Evolutionary conservation across 2,888 invertebrate genomes (phyloP).

Genomic region (Lumbricus terrestris): DNA sequence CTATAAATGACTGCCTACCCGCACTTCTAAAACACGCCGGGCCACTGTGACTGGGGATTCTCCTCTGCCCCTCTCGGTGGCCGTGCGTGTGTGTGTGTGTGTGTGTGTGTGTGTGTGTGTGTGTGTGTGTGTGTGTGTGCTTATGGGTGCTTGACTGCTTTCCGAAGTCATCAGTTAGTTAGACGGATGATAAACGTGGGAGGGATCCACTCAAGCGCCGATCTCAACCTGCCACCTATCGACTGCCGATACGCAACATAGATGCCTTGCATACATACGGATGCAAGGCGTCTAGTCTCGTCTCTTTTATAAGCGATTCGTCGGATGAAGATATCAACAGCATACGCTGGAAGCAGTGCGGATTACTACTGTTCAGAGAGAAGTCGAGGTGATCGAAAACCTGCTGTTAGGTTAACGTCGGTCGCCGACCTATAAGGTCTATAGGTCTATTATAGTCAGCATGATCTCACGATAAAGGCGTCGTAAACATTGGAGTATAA

Average conservation of each 20-base stretch:
- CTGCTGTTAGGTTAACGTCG: background rate
- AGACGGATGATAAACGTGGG: constrained; percentile 3
- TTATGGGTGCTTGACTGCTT: too few relatives aligned
- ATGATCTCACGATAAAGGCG: too few relatives aligned
- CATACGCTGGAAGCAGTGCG: background rate
- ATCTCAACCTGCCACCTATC: background rate
- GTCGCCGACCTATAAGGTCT: background rate
- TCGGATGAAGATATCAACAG: background rate
- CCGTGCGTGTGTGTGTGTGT: too few relatives aligned
- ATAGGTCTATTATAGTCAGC: too few relatives aligned
- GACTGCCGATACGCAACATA: background rate
- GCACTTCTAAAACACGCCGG: too few relatives aligned
- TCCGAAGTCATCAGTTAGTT: background rate
- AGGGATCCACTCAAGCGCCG: background rate
- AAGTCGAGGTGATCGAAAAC: background rate
- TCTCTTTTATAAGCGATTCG: background rate
- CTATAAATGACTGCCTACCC: too few relatives aligned
- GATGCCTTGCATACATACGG: background rate
- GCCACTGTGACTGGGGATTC: too few relatives aligned
- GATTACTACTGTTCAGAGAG: background rate
- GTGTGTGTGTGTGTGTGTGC: too few relatives aligned
- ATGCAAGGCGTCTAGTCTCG: background rate
- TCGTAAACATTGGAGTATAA: too few relatives aligned
- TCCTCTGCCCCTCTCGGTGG: too few relatives aligned
- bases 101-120: too few relatives aligned